A percentile compares a stretch with the other conserved stretches of the same genome.
phyloP scores from a whole-genome alignment of 2,797 vertebrate species.

The Brachymystax lenok region DNA sequence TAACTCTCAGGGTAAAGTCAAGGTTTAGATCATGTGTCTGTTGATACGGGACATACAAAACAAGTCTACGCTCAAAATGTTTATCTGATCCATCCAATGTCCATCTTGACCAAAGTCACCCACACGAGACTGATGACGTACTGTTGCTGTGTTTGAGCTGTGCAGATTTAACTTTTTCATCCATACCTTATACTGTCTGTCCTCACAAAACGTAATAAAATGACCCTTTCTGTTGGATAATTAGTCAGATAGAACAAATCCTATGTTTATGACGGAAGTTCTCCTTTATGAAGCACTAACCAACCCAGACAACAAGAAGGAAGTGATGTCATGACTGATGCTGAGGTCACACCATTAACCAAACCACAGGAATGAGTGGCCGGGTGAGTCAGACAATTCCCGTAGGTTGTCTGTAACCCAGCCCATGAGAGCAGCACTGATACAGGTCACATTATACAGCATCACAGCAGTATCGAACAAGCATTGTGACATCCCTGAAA shows the following conservation, averaged over 20 bases:
- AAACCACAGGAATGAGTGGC: slow-evolving; percentile 56
- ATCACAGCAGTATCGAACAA: neutral
- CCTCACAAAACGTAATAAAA: no score
- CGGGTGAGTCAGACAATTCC: slow-evolving; percentile 58
- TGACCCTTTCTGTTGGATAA: neutral
- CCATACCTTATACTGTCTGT: no score
- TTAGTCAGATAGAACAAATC: slow-evolving; percentile 11
- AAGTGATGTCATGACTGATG: slow-evolving; percentile 66
- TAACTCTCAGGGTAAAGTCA: neutral
- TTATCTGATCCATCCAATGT: slow-evolving; percentile 35
- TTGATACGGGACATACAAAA: neutral
- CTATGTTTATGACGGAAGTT: neutral
- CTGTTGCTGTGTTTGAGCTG: slow-evolving; percentile 22
- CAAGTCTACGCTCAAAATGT: slow-evolving; percentile 23
- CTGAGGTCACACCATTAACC: slow-evolving; percentile 59
- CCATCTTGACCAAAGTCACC: slow-evolving; percentile 51
- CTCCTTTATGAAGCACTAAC: slow-evolving; percentile 16
- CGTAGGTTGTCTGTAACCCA: slow-evolving; percentile 13
- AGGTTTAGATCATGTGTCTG: neutral
- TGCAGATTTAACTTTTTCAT: neutral
- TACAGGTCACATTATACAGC: no score
- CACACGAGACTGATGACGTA: slow-evolving; percentile 15
- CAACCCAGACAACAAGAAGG: slow-evolving; percentile 56
- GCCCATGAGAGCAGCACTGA: neutral
- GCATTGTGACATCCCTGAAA: neutral